phyloP scores from a whole-genome alignment of 2,888 invertebrate species.

The Biston stratarius region DNA sequence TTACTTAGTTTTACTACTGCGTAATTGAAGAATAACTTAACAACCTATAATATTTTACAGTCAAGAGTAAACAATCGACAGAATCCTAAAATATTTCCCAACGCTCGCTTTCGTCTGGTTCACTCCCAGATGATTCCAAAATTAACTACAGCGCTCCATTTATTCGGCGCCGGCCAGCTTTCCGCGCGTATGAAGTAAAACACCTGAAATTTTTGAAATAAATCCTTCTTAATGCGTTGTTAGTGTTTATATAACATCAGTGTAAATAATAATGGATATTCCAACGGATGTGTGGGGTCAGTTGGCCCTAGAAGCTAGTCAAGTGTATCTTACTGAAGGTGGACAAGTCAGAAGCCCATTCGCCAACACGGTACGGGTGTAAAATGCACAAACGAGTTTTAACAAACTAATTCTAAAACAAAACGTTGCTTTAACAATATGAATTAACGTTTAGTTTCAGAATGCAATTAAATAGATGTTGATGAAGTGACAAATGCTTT shows the following conservation, averaged over 20 bases:
- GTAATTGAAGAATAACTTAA: not conserved
- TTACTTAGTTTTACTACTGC: not conserved
- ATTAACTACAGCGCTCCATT: slow-evolving; percentile 79
- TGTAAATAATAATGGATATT: slow-evolving; percentile 86
- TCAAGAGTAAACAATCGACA: slow-evolving; percentile 51
- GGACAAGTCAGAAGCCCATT: slow-evolving; percentile 93
- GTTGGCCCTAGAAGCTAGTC: slow-evolving; percentile 94
- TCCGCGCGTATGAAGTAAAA: slow-evolving; percentile 70
- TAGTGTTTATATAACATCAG: slow-evolving; percentile 51
- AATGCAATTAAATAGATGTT: slow-evolving; percentile 24
- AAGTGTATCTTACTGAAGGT: slow-evolving; percentile 94
- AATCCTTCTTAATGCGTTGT: slow-evolving; percentile 51
- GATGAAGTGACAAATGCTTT: slow-evolving; percentile 23
- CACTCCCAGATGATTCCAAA: slow-evolving; percentile 82
- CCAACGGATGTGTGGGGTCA: slow-evolving; percentile 95
- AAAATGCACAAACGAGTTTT: slow-evolving; percentile 21
- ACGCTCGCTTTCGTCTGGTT: slow-evolving; percentile 53
- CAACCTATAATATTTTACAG: slow-evolving; percentile 1
- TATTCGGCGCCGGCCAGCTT: slow-evolving; percentile 66
- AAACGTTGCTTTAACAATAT: slow-evolving; percentile 9
- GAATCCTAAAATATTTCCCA: slow-evolving; percentile 63
- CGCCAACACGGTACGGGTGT: slow-evolving; percentile 91
- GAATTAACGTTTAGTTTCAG: slow-evolving; percentile 21
- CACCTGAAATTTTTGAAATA: slow-evolving; percentile 49
- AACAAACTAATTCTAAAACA: slow-evolving; percentile 12